Conservation (phyloP, 2,113 vertebrate species). For the Crocuta crocuta region DNA sequence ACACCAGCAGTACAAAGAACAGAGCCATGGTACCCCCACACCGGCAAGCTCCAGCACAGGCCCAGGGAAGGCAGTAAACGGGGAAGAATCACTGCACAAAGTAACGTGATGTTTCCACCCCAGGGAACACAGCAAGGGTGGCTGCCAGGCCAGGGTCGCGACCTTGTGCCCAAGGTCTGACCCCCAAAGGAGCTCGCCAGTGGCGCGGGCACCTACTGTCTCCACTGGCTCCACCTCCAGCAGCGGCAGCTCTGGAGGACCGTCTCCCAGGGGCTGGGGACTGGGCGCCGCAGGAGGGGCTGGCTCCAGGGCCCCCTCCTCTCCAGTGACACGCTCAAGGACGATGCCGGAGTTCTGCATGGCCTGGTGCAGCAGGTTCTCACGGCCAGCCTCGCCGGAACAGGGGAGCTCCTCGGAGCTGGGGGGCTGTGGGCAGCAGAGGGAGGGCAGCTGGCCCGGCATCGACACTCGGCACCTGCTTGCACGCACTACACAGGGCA, state of each 20-base stretch:
- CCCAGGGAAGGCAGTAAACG: neutral
- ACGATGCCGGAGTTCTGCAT: slow-evolving; percentile 96
- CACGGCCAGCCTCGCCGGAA: slow-evolving; percentile 84
- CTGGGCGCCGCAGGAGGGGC: slow-evolving; percentile 40
- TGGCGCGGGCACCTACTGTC: slow-evolving; percentile 79
- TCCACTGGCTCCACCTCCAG: slow-evolving; percentile 88
- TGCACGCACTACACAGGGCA: neutral
- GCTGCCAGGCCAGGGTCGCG: neutral
- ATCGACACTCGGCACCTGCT: neutral
- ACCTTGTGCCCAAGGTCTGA: neutral
- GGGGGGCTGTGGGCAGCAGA: neutral
- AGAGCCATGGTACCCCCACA: neutral
- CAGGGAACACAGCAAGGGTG: neutral
- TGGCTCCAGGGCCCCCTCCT: slow-evolving; percentile 85
- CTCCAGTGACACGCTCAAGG: slow-evolving; percentile 86
- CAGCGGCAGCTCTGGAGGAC: slow-evolving; percentile 84
- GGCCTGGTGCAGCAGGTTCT: slow-evolving; percentile 95
- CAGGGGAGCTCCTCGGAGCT: slow-evolving; percentile 78
- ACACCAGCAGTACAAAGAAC: neutral
- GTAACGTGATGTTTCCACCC: neutral
- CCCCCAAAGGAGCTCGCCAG: neutral
- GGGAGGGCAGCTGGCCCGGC: neutral
- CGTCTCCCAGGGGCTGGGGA: slow-evolving; percentile 69
- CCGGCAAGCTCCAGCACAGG: neutral
- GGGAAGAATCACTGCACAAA: neutral